Evolutionary conservation across 2,888 invertebrate genomes (phyloP).

Genomic region (Hoplodrina blanda): DNA sequence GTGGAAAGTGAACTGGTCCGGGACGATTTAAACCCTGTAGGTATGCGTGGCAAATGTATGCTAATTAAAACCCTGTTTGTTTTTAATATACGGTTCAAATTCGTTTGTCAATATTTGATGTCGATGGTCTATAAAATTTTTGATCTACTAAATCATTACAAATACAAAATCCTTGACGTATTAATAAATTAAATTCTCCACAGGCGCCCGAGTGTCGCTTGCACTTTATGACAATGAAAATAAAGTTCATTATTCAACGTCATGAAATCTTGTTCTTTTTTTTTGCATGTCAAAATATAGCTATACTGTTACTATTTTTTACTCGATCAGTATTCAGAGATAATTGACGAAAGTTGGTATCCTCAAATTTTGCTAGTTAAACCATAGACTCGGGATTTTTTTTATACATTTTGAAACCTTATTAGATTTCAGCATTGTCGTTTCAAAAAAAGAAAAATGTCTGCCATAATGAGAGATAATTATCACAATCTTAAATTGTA

Average conservation of each 20-base stretch:
- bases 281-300: background rate
- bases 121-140: no score
- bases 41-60: background rate
- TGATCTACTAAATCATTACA: background rate
- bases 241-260: background rate
- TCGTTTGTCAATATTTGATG: background rate
- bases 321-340: no score
- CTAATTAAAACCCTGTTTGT: background rate
- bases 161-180: background rate
- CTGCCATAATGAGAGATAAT: no score
- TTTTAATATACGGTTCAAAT: background rate
- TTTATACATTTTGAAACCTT: background rate
- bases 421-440: background rate
- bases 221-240: background rate
- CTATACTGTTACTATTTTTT: background rate
- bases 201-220: no score
- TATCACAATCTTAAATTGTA: background rate
- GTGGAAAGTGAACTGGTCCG: background rate
- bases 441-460: slow-evolving; percentile 8
- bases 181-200: no score
- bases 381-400: background rate
- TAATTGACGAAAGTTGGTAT: background rate
- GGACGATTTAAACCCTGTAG: no score
- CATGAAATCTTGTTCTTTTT: background rate
- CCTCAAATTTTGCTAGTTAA: slow-evolving; percentile 6